Evolutionary conservation across 2,113 vertebrate genomes (phyloP), one percentile per base, ranked within the genome.

Genomic region (Microcebus griseorufus): DNA sequence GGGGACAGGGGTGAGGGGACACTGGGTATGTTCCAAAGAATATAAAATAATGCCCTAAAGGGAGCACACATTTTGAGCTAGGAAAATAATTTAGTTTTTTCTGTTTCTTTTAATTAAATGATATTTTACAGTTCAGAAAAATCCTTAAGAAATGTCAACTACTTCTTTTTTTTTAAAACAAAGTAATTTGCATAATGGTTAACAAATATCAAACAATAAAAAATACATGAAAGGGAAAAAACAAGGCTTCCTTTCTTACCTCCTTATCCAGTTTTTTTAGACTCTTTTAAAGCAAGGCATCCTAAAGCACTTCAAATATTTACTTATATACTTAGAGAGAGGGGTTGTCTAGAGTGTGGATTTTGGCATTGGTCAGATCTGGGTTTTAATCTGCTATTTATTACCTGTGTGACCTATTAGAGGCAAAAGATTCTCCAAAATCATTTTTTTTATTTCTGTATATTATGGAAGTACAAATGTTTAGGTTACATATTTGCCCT

Each of bases 41-140:
- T 53, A 93, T 64, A 69, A 88, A 78, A 78, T 32, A 75, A 5
- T 62, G 37, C 69, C 83, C 25, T 72, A 9, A 53, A 65, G 60
- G 48, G 18, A 45, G 11, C 25, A 81, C 4, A 84, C 1, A 51
- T 82, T 79, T 72, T 83, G 60, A 86, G 32, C 4, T 55, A 42
- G 34, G 39, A 78, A 25, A 94, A 73, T 16, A 91, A 34, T 75
- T 90, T 78, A 53, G 34, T 16, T 62, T 76, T 60, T 69, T 65
- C 2, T 87, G 75, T 70, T 67, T 22, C n/a, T 90, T 94, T 96
- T 80, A 97, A 90, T 93, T 93, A 98, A 95, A 69, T 94, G 48
- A 37, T 34, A 51, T 88, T 86, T 96, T 88, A 76, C 37, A 93
- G 82, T 78, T 87, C 29, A 84, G 84, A 42, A 73, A 93, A 93